A percentile compares a stretch with the other conserved stretches of the same genome.
Conservation (phyloP, 2,888 invertebrate species). For the Lepidochitona cinerea region DNA sequence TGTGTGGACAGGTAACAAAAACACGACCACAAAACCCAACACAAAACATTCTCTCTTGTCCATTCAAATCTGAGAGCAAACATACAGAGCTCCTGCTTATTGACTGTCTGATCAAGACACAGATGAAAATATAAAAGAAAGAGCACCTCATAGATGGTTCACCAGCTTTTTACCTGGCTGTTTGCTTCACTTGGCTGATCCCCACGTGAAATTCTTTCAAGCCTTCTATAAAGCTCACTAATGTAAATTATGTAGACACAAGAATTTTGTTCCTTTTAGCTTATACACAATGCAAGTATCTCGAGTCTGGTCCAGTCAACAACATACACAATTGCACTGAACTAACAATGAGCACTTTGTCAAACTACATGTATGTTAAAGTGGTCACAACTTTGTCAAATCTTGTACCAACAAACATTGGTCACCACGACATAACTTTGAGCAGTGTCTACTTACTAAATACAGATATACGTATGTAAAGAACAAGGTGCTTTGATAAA, state of each 20-base stretch:
- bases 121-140: not conserved
- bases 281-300: not conserved
- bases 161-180: not conserved
- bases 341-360: not conserved
- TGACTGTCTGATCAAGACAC: not conserved
- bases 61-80: not conserved
- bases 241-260: conserved; percentile 5
- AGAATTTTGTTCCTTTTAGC: not conserved
- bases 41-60: not conserved
- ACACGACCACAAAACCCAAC: too few species aligned
- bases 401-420: too few species aligned
- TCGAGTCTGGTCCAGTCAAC: not conserved
- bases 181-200: not conserved
- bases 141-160: not conserved
- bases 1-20: too few species aligned
- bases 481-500: too few species aligned
- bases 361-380: too few species aligned
- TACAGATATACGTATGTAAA: too few species aligned
- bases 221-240: not conserved
- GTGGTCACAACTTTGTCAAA: too few species aligned
- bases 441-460: too few species aligned
- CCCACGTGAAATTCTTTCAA: not conserved
- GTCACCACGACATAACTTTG: too few species aligned
- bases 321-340: not conserved
- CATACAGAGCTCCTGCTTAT: not conserved